Evolutionary conservation across 2,113 vertebrate genomes (phyloP), one percentile per base, ranked within the genome.

Genomic region (Arizona elegans): DNA sequence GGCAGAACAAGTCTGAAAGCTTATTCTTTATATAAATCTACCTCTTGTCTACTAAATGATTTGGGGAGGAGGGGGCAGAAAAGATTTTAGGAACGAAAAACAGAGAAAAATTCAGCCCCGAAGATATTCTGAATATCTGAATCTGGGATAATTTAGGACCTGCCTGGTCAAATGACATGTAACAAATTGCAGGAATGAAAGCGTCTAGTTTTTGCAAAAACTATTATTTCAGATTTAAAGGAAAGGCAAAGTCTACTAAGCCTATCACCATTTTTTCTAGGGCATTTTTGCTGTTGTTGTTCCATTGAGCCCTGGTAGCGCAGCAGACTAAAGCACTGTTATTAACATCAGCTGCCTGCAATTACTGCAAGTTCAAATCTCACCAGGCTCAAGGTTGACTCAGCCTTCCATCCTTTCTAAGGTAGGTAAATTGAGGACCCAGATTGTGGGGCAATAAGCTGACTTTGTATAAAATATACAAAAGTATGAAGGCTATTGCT

Each of bases 1-100:
- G 88, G 33, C 54, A 26, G 92, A 90, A 86, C 86, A 89, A 90
- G 90, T 29, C n/a, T 21, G 92, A 90, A 53, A 52, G 56, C 92
- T 93, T 93, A 87, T 65, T 93, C 92, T 90, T 23, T 15, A 90
- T 3, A 29, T 87, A 87, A 29, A 29, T 54, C 55, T 50, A 54
- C 11, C n/a, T 86, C 43, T 21, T 43, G 29, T 21, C 47, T 53
- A 29, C 70, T 50, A 11, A 90, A 86, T 86, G 55, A 62, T 13
- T 26, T 86, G 2, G 55, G 54, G n/a, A 43, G 38, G 38, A 43
- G 55, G 38, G 5, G n/a, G 12, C 17, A 7, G 23, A 55, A 17
- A 56, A 33, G 13, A 56, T 33, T 87, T 54, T 52, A 59, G 54
- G 26, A 33, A 54, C 50, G 10, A 91, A 52, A 91, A 52, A 12